phyloP scores from a whole-genome alignment of 2,888 invertebrate genomes.

The Hirtodrosophila trivittata region DNA sequence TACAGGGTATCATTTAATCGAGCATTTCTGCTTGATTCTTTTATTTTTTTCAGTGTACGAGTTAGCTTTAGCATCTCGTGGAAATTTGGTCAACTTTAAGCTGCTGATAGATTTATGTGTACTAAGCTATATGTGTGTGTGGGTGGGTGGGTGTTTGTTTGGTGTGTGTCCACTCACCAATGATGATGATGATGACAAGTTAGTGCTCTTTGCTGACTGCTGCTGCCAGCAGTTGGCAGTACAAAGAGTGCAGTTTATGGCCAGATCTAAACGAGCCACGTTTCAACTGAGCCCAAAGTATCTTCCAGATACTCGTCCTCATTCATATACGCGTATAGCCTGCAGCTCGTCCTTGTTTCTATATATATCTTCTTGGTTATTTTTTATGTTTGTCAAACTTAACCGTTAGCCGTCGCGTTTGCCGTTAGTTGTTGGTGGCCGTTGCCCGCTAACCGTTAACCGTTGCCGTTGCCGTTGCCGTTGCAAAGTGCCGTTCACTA shows the following conservation, averaged over 20 bases:
- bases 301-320: conserved; percentile 20
- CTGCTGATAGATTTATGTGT: conserved; percentile 17
- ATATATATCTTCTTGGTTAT: not conserved
- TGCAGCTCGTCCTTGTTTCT: conserved; percentile 20
- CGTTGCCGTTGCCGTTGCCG: conserved; percentile 40
- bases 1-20: too few relatives aligned
- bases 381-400: not conserved
- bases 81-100: conserved; percentile 16
- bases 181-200: conserved; percentile 47
- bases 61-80: conserved; percentile 7
- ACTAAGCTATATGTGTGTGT: conserved; percentile 4
- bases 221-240: conserved; percentile 17
- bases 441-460: conserved; percentile 1
- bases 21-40: not conserved
- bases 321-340: conserved; percentile 13
- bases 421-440: not conserved
- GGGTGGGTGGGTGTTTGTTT: conserved; percentile 4
- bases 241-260: conserved; percentile 26
- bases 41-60: not conserved
- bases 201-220: conserved; percentile 18
- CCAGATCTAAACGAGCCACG: conserved; percentile 10
- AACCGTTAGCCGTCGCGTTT: conserved; percentile 20
- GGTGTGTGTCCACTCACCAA: conserved; percentile 36
- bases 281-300: conserved; percentile 26
- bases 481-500: conserved; percentile 83